phyloP scores from a whole-genome alignment of 1,140 invertebrate genomes.

The Protaetia brevitarsis region DNA sequence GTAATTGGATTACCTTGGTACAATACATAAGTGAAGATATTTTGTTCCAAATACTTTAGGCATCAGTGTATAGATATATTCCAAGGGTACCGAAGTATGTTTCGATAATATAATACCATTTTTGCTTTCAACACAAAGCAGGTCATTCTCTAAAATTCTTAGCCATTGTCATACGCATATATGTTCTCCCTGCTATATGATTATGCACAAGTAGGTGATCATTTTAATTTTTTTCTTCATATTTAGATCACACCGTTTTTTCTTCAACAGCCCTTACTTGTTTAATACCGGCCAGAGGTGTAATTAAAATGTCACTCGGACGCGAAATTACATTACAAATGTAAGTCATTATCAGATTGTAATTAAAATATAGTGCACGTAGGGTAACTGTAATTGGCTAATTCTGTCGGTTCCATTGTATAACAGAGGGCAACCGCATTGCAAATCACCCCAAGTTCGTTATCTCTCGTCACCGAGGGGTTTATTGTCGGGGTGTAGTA shows the following conservation, averaged over 20 bases:
- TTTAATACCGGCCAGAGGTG: not conserved
- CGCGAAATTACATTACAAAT: conserved; percentile 19
- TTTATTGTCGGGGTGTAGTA: conserved; percentile 14
- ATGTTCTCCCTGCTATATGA: no score
- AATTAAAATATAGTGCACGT: conserved; percentile 45
- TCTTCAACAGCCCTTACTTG: not conserved
- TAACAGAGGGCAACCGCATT: conserved; percentile 46
- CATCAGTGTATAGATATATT: no score
- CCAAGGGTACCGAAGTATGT: no score
- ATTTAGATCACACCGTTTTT: not conserved
- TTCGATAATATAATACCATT: no score
- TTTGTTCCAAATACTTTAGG: no score
- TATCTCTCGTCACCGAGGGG: conserved; percentile 30
- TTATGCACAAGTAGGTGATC: no score
- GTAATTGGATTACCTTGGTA: no score
- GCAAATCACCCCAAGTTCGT: conserved; percentile 43
- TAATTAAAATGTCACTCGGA: conserved; percentile 11
- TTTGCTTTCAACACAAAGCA: no score
- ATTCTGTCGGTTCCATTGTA: conserved; percentile 44
- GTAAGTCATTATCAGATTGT: conserved; percentile 41
- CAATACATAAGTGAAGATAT: no score
- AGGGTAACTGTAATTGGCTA: conserved; percentile 45
- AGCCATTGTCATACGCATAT: no score
- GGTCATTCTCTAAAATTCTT: no score
- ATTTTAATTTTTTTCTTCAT: not conserved